Evolutionary conservation across 2,888 invertebrate genomes (phyloP).

Genomic region (Mythimna ferrago): DNA sequence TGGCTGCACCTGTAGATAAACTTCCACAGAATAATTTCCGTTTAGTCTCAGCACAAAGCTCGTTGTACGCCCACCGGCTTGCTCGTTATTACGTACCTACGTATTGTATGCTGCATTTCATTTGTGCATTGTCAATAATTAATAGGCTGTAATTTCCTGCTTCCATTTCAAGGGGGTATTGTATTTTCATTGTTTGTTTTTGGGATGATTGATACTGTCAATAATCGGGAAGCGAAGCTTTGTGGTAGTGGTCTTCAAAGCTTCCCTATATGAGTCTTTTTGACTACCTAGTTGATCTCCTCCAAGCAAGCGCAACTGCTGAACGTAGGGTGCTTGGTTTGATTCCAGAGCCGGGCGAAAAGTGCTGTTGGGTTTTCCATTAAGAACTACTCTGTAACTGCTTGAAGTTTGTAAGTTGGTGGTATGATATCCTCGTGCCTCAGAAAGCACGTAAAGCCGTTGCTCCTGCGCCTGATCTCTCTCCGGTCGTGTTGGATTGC

Average conservation of each 20-base stretch:
- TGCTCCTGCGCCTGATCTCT: too few relatives aligned
- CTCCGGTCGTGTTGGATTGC: too few relatives aligned
- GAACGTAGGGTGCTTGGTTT: too few relatives aligned
- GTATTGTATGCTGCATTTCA: constrained; percentile 43
- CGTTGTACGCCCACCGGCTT: constrained; percentile 57
- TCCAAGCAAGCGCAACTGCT: too few relatives aligned
- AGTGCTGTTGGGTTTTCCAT: too few relatives aligned
- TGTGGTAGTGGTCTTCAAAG: neutral
- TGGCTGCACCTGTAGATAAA: constrained; percentile 66
- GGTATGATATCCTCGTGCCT: too few relatives aligned
- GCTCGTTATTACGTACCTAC: constrained; percentile 35
- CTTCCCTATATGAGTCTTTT: neutral
- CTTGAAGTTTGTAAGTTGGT: too few relatives aligned
- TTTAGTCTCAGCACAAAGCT: constrained; percentile 73
- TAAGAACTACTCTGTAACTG: too few relatives aligned
- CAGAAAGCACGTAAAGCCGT: too few relatives aligned
- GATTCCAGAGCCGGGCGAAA: too few relatives aligned
- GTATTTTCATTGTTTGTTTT: constrained; percentile 23
- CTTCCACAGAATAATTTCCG: constrained; percentile 78
- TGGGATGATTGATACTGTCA: neutral
- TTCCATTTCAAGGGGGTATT: constrained; percentile 23
- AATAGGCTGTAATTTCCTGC: constrained; percentile 44
- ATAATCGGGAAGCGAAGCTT: neutral
- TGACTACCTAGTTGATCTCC: too few relatives aligned
- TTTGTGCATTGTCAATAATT: constrained; percentile 51